Conservation (phyloP, 2,888 invertebrate species). For the Athrips mouffetella region DNA sequence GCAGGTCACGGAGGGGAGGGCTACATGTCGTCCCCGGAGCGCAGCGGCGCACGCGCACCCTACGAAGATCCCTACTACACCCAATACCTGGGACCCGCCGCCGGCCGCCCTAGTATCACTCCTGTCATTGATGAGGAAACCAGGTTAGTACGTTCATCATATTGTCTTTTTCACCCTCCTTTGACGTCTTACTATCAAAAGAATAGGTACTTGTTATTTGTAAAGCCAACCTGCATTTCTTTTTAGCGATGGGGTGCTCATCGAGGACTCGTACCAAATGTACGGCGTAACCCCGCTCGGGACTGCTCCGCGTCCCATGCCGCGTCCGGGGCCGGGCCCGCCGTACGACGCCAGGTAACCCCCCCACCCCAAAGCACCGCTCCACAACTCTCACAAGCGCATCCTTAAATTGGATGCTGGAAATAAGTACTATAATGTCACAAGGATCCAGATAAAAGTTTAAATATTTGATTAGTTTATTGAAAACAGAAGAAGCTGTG, state of each 20-base stretch:
- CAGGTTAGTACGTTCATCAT: constrained; percentile 67
- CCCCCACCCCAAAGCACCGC: not conserved
- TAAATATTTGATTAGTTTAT: not conserved
- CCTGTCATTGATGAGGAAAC: constrained; percentile 96
- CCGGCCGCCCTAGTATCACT: constrained; percentile 84
- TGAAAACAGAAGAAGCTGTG: constrained; percentile 32
- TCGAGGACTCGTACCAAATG: constrained; percentile 64
- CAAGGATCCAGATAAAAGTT: not conserved
- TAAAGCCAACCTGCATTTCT: constrained; percentile 3
- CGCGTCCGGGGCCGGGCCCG: too few relatives aligned
- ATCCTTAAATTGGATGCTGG: too few relatives aligned
- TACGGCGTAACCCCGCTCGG: constrained; percentile 56
- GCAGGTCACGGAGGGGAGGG: constrained; percentile 73
- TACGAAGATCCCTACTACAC: constrained; percentile 94
- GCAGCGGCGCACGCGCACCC: constrained; percentile 82
- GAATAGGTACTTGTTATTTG: too few relatives aligned
- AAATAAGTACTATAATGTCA: not conserved
- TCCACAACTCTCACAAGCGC: not conserved
- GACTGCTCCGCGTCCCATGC: constrained; percentile 58
- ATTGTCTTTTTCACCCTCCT: not conserved
- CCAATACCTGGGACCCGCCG: constrained; percentile 84
- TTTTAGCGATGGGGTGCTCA: constrained; percentile 58
- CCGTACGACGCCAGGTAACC: constrained; percentile 63
- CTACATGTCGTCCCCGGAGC: constrained; percentile 93
- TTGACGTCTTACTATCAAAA: too few relatives aligned